Evolutionary conservation across 2,797 vertebrate genomes (phyloP), one percentile per base, ranked within the genome.

Genomic region (Platalea minor): DNA sequence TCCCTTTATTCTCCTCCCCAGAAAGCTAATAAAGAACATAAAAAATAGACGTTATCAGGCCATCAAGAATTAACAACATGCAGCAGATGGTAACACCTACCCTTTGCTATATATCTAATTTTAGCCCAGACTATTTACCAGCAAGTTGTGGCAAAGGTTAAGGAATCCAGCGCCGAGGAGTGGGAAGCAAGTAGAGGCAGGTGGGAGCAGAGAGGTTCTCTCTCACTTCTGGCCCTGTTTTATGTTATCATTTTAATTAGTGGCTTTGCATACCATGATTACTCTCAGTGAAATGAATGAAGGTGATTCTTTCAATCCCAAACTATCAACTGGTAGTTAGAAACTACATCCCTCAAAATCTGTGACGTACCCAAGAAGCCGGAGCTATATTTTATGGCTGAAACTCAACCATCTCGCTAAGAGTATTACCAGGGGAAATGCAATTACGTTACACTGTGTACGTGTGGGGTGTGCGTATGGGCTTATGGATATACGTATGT

Each of bases 31-130:
- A 93, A 93, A 91, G 81, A 91, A 79, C 86, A 85, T 94, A 1
- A 95, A 87, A 96, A 96, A 94, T 95, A 92, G 87, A 91, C 89
- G 65, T 68, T 92, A 92, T 93, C 86, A 65, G 93, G 72, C 96
- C 92, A 94, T 93, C 91, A 89, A 21, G 95, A 89, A 94, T 94
- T 95, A 95, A 89, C 92, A 92, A 94, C 91, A 92, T 29, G 81
- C 69, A 92, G 86, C 96, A 96, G 96, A 96, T 96, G 95, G 95
- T 88, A 91, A 96, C 89, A 94, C 95, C 94, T 93, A 94, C 88
- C 92, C 81, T 94, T 96, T 95, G 94, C 86, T 91, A 6, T 59
- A 54, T 29, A 65, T 26, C 92, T 95, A 94, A 94, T 95, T 95
- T 96, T 96, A 97, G 89, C 60, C 81, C 88, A 95, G 92, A 94